A percentile compares a stretch with the other conserved stretches of the same genome.
Evolutionary conservation across 2,888 invertebrate genomes (phyloP).

Genomic region (Oxytorus armatus): DNA sequence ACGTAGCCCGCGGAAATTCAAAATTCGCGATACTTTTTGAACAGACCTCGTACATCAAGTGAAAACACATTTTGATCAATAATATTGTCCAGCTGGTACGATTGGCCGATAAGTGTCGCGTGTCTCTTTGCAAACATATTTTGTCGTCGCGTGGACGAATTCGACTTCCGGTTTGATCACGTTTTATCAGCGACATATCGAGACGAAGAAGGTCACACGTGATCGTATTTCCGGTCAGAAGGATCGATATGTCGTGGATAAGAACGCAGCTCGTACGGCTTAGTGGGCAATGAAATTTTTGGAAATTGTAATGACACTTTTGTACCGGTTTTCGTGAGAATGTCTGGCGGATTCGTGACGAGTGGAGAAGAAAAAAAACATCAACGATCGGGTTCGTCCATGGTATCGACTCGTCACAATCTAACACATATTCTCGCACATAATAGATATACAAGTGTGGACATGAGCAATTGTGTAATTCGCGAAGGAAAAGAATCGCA

Average conservation of each 20-base stretch:
- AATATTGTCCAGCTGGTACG: too few relatives aligned
- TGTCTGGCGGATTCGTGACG: background rate
- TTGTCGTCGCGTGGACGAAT: constrained; percentile 46
- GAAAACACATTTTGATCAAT: too few relatives aligned
- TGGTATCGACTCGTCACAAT: background rate
- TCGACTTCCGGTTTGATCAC: constrained; percentile 47
- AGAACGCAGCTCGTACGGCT: background rate
- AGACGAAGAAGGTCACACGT: constrained; percentile 55
- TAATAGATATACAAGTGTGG: background rate
- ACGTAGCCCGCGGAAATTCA: too few relatives aligned
- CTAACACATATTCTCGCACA: background rate
- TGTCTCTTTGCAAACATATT: constrained; percentile 35
- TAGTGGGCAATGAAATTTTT: background rate
- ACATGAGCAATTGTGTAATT: constrained; percentile 49
- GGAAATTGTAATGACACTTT: background rate
- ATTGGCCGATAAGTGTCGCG: constrained; percentile 29
- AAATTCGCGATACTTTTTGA: too few relatives aligned
- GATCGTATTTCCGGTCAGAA: constrained; percentile 57
- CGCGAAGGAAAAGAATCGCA: constrained; percentile 36
- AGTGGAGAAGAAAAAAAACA: too few relatives aligned
- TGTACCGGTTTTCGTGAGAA: too few relatives aligned
- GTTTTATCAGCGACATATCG: constrained; percentile 26
- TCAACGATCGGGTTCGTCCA: too few relatives aligned
- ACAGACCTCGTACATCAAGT: too few relatives aligned
- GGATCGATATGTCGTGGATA: too few relatives aligned